Evolutionary conservation across 2,888 invertebrate genomes (phyloP).

Genomic region (Chymomyza caudatula): DNA sequence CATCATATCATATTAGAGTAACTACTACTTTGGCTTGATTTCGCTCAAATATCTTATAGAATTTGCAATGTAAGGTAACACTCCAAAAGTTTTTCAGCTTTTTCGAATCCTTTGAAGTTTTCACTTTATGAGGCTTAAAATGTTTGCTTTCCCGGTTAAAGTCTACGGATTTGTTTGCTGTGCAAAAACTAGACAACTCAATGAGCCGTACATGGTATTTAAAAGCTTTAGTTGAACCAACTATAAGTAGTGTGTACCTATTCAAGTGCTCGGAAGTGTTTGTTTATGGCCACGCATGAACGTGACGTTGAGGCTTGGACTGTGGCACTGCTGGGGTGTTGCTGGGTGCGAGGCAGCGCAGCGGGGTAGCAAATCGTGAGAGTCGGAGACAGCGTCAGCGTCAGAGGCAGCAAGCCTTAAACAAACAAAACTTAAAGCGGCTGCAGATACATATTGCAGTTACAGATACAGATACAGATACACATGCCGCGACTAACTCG

Average conservation of each 20-base stretch:
- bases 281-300: constrained; percentile 69
- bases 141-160: too few species aligned
- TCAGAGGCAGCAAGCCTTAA: constrained; percentile 35
- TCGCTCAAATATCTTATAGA: too few species aligned
- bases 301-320: constrained; percentile 60
- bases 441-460: constrained; percentile 46
- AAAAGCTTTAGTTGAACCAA: too few species aligned
- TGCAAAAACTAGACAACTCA: too few species aligned
- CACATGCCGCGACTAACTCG: constrained; percentile 50
- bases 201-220: too few species aligned
- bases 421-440: constrained; percentile 43
- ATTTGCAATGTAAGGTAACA: too few species aligned
- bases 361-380: constrained; percentile 61
- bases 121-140: too few species aligned
- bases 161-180: too few species aligned
- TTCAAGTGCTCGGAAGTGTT: not conserved
- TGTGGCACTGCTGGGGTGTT: constrained; percentile 29
- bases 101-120: too few species aligned
- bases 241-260: not conserved
- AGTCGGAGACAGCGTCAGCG: constrained; percentile 4
- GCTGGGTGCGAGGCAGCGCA: constrained; percentile 62
- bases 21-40: too few species aligned
- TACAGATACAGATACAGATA: constrained; percentile 18
- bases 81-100: too few species aligned
- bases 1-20: too few species aligned